Percentiles rank a stretch among this genome's conserved stretches.
phyloP scores from a whole-genome alignment of 2,797 vertebrate genomes.

The Phoebastria nigripes region DNA sequence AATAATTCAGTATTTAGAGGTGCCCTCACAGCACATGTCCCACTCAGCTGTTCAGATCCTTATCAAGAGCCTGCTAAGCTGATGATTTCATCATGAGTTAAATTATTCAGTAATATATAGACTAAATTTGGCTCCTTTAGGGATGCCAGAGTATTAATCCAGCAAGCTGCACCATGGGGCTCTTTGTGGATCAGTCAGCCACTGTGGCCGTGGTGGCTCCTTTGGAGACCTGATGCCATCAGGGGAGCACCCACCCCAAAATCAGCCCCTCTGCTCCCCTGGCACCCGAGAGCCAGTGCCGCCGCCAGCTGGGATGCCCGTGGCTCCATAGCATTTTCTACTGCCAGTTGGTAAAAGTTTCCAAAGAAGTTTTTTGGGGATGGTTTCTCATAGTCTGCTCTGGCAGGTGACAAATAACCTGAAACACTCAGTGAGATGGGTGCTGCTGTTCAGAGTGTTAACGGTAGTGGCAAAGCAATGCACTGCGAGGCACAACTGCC shows the following conservation, averaged over 20 bases:
- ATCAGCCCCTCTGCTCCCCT: background rate
- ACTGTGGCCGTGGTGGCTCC: background rate
- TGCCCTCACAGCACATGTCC: rapidly evolving
- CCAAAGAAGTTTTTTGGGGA: background rate
- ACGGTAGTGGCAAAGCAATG: background rate
- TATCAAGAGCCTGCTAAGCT: background rate
- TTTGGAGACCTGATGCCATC: background rate
- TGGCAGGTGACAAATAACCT: background rate
- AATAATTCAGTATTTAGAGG: background rate
- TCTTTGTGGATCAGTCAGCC: background rate
- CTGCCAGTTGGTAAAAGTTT: background rate
- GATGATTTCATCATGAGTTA: background rate
- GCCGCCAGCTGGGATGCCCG: background rate
- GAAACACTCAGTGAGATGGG: background rate
- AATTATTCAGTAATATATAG: background rate
- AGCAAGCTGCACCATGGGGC: background rate
- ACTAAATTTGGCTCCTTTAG: background rate
- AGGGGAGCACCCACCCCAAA: background rate
- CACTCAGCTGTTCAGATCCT: background rate
- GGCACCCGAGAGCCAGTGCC: background rate
- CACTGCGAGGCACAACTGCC: too few relatives aligned
- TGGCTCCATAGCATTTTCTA: rapidly evolving
- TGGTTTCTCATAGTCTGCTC: background rate
- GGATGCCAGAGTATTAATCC: background rate
- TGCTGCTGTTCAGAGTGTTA: background rate